phyloP scores from a whole-genome alignment of 2,888 invertebrate genomes.

The Harpalus rubripes region DNA sequence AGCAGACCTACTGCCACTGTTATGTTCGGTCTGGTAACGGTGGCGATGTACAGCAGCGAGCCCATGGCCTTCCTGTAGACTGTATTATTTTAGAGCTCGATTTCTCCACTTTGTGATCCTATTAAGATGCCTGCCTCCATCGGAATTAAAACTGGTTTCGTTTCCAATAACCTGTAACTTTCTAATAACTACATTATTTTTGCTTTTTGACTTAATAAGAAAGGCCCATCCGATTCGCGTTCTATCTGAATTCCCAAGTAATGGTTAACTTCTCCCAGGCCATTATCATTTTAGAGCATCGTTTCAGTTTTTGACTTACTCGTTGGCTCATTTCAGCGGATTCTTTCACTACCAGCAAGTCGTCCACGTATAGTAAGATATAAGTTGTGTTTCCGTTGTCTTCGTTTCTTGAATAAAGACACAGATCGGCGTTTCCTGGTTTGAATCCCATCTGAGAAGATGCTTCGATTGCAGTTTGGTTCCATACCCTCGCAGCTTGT shows the following conservation, averaged over 20 bases:
- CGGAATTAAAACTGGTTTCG: no score
- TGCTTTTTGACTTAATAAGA: no score
- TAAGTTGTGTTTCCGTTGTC: background rate
- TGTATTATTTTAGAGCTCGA: no score
- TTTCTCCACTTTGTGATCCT: no score
- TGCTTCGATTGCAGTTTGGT: no score
- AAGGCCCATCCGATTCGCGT: slow-evolving; percentile 8
- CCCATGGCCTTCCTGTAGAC: no score
- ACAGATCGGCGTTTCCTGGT: slow-evolving; percentile 69
- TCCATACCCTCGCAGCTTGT: background rate
- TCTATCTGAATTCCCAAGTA: background rate
- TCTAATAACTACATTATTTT: no score
- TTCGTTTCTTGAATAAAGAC: slow-evolving; percentile 68
- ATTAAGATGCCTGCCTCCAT: no score
- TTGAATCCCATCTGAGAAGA: slow-evolving; percentile 48
- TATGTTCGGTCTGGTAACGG: no score
- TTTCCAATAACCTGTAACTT: no score
- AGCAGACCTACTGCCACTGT: background rate
- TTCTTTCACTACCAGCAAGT: background rate
- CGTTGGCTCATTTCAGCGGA: background rate
- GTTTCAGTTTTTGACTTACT: background rate
- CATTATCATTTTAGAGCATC: background rate
- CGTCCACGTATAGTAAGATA: background rate
- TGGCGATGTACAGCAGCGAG: no score
- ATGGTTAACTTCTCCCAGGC: background rate